Conservation (phyloP, 2,113 vertebrate species). For the Oxyruncus cristatus region DNA sequence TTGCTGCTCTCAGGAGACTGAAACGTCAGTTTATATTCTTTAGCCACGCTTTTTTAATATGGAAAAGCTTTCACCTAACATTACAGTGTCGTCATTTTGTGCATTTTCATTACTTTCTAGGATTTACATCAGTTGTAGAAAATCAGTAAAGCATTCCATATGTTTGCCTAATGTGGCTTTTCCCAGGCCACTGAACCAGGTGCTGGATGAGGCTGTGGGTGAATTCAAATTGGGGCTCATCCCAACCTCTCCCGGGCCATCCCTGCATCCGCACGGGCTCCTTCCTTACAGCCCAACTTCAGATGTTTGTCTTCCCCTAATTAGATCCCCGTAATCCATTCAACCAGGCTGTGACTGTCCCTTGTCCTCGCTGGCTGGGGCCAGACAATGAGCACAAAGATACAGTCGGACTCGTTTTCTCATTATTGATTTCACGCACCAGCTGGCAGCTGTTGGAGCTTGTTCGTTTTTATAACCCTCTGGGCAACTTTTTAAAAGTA, state of each 20-base stretch:
- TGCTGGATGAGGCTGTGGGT: not conserved
- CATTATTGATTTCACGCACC: slow-evolving; percentile 86
- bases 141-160: not conserved
- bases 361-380: slow-evolving; percentile 63
- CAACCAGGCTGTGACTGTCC: slow-evolving; percentile 19
- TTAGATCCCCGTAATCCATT: slow-evolving; percentile 64
- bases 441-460: slow-evolving; percentile 82
- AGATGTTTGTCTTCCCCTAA: slow-evolving; percentile 48
- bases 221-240: not conserved
- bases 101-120: not conserved
- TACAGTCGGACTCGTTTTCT: slow-evolving; percentile 81
- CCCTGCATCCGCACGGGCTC: not conserved
- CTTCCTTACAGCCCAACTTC: not conserved
- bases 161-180: not conserved
- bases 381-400: slow-evolving; percentile 83
- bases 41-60: not conserved
- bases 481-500: slow-evolving; percentile 81
- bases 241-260: not conserved
- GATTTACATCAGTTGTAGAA: not conserved
- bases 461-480: slow-evolving; percentile 81
- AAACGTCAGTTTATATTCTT: not conserved
- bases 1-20: not conserved
- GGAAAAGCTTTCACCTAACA: not conserved
- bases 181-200: not conserved
- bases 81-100: not conserved